These are phyloP conservation scores for Arrhamphus sclerolepis DNA, from an alignment of 2,797 vertebrate genomes.

Conservation along the genomic window DNA sequence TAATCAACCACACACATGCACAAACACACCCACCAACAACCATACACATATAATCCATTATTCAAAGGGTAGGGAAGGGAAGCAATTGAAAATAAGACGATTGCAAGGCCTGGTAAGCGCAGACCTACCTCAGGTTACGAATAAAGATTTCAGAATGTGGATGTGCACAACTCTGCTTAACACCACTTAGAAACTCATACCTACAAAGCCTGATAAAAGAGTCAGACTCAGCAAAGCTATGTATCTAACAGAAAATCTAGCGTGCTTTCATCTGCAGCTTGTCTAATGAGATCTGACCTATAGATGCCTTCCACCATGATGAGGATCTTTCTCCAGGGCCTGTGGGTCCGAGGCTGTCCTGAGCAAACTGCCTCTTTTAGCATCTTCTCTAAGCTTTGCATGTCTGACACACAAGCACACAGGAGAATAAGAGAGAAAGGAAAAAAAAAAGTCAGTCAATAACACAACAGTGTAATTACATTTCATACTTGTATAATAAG, in stretches of 20 bases:
- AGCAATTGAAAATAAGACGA: conserved; percentile 50
- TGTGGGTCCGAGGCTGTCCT: conserved; percentile 88
- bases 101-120: conserved; percentile 50
- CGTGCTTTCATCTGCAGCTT: conserved; percentile 3
- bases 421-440: conserved; percentile 19
- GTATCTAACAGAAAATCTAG: too few species aligned
- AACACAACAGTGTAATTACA: neutral
- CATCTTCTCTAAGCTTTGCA: conserved; percentile 88
- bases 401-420: conserved; percentile 76
- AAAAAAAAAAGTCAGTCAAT: neutral
- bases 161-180: conserved; percentile 15
- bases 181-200: conserved; percentile 6
- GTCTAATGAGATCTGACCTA: conserved; percentile 80
- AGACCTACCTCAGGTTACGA: conserved; percentile 49
- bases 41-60: conserved; percentile 33
- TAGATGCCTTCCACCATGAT: conserved; percentile 96
- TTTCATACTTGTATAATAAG: neutral
- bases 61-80: conserved; percentile 51
- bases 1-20: conserved; percentile 54
- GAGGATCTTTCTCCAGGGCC: conserved; percentile 95
- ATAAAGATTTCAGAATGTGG: conserved; percentile 39
- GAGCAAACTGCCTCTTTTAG: conserved; percentile 87
- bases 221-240: neutral
- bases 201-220: conserved; percentile 16
- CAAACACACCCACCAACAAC: conserved; percentile 15